A percentile compares a stretch with the other conserved stretches of the same genome.
Evolutionary conservation across 2,888 invertebrate genomes (phyloP).

Genomic region (Oscheius sp.): DNA sequence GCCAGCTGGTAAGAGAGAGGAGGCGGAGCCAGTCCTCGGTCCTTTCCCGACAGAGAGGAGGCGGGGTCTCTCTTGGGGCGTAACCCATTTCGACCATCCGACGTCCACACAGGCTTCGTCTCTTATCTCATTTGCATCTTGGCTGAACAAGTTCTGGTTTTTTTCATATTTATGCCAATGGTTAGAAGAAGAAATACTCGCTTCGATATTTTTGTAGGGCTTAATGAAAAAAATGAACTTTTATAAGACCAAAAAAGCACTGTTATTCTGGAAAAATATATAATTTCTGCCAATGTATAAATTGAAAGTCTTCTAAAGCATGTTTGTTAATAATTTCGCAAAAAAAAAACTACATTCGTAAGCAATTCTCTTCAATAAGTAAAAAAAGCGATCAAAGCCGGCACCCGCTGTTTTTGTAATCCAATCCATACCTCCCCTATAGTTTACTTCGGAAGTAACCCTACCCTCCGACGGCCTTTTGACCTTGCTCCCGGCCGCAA

Average conservation of each 20-base stretch:
- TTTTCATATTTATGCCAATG: constrained; percentile 7
- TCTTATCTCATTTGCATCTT: constrained; percentile 23
- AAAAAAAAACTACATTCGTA: not conserved
- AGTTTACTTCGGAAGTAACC: constrained; percentile 21
- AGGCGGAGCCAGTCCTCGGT: constrained; percentile 5
- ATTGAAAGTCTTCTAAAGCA: too few species aligned
- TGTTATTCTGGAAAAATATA: too few species aligned
- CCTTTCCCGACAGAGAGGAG: not conserved
- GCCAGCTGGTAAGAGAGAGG: not conserved
- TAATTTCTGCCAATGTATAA: too few species aligned
- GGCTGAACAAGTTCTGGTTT: not conserved
- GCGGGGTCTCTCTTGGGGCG: constrained; percentile 17
- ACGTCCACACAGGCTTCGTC: constrained; percentile 14
- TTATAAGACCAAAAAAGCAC: too few species aligned
- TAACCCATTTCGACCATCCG: constrained; percentile 15
- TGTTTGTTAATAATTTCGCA: too few species aligned
- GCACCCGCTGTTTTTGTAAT: too few species aligned
- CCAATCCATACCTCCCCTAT: not conserved
- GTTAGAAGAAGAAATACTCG: too few species aligned
- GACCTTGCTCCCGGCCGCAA: constrained; percentile 24
- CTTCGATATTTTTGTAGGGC: too few species aligned
- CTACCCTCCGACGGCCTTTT: constrained; percentile 12
- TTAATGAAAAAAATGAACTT: too few species aligned
- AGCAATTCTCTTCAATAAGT: not conserved
- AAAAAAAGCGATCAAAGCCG: not conserved